Percentiles rank a stretch among this genome's conserved stretches.
Conservation (phyloP, 1,140 invertebrate genomes). For the Arion vulgaris region DNA sequence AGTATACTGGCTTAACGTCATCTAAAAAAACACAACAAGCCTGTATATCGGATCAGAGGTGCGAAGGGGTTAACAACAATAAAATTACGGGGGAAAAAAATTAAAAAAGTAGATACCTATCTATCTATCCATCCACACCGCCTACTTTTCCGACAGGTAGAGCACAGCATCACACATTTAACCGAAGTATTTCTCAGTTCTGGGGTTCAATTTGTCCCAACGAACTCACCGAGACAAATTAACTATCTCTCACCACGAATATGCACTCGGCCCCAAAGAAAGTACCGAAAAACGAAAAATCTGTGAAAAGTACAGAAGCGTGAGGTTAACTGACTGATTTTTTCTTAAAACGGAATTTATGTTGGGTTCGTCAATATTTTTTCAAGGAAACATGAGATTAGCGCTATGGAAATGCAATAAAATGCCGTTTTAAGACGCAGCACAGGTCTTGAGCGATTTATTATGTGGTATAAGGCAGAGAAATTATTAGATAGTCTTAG, state of each 20-base stretch:
- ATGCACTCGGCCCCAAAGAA: neutral
- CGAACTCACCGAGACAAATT: neutral
- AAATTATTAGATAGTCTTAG: neutral
- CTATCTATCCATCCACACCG: no score
- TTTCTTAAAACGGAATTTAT: neutral
- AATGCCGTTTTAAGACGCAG: neutral
- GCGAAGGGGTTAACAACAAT: no score
- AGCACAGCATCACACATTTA: no score
- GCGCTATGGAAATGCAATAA: slow-evolving; percentile 12
- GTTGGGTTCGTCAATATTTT: neutral
- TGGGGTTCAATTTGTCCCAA: neutral
- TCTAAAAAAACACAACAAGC: no score
- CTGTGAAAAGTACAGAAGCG: neutral
- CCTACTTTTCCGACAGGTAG: no score
- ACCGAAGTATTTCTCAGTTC: no score
- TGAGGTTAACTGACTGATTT: neutral
- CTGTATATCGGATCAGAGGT: no score
- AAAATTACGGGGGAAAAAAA: no score
- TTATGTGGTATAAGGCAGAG: neutral
- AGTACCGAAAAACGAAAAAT: neutral
- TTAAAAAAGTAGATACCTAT: no score
- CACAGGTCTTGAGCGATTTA: neutral
- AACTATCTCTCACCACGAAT: neutral
- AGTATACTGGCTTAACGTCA: no score
- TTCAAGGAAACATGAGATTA: neutral